A percentile compares a stretch with the other conserved stretches of the same genome.
Conservation (phyloP, 2,113 vertebrate genomes). For the Spilogale gracilis region DNA sequence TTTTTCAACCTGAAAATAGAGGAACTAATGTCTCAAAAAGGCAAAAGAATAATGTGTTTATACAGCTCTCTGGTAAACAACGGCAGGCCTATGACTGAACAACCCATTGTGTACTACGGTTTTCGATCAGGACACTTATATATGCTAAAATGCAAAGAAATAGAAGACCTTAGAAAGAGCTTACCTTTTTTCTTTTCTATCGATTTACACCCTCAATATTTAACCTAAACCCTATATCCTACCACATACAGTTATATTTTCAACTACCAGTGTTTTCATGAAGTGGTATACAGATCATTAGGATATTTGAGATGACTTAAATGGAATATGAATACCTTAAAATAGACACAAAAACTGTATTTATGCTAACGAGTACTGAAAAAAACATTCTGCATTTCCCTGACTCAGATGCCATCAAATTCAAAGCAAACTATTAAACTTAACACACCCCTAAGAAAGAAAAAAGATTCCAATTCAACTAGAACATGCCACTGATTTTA, state of each 20-base stretch:
- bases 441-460: neutral
- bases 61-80: neutral
- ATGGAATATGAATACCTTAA: neutral
- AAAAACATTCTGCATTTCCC: neutral
- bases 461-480: neutral
- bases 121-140: neutral
- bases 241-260: neutral
- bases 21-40: neutral
- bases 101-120: neutral
- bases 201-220: conserved; percentile 2
- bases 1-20: conserved; percentile 49
- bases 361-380: neutral
- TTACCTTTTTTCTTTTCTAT: conserved; percentile 4
- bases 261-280: neutral
- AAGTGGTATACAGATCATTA: neutral
- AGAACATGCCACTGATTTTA: neutral
- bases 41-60: neutral
- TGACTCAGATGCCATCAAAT: neutral
- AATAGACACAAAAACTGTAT: neutral
- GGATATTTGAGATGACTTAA: neutral
- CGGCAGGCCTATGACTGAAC: neutral
- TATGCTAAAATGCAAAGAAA: conserved; percentile 8
- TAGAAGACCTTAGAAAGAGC: neutral
- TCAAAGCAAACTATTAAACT: conserved; percentile 41
- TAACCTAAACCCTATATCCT: conserved; percentile 16